A percentile compares a stretch with the other conserved stretches of the same genome.
Evolutionary conservation across 2,888 invertebrate genomes (phyloP).

Genomic region (Aproaerema taeniolella): DNA sequence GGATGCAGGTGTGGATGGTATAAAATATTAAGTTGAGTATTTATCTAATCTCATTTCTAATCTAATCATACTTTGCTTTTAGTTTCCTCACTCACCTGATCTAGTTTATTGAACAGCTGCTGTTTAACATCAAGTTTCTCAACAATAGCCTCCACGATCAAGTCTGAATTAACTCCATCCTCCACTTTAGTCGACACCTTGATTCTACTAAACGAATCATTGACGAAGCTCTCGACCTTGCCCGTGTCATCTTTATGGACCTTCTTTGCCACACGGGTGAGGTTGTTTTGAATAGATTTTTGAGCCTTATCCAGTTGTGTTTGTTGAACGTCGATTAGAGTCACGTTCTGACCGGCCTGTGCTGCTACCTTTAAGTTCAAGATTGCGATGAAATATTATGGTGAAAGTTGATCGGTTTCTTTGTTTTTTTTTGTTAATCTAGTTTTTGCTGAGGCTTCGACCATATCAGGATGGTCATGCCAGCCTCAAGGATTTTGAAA

Average conservation of each 20-base stretch:
- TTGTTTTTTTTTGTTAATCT: too few relatives aligned
- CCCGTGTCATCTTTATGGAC: slow-evolving; percentile 81
- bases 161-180: slow-evolving; percentile 82
- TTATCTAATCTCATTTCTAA: too few relatives aligned
- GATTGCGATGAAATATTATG: background rate
- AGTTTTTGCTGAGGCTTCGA: too few relatives aligned
- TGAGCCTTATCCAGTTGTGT: slow-evolving; percentile 85
- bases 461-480: too few relatives aligned
- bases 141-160: slow-evolving; percentile 92
- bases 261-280: slow-evolving; percentile 88
- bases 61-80: too few relatives aligned
- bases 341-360: slow-evolving; percentile 88
- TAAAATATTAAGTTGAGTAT: too few relatives aligned
- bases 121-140: slow-evolving; percentile 89
- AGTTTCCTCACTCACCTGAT: slow-evolving; percentile 79
- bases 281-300: slow-evolving; percentile 81
- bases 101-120: slow-evolving; percentile 85
- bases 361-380: slow-evolving; percentile 83
- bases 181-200: slow-evolving; percentile 77
- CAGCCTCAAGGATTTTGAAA: too few relatives aligned
- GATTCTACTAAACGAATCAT: slow-evolving; percentile 76
- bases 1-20: too few relatives aligned
- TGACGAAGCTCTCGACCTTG: slow-evolving; percentile 81
- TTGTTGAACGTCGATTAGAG: slow-evolving; percentile 85
- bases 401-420: too few relatives aligned